Conservation (phyloP, 2,888 invertebrate species). For the Tachystola acroxantha region DNA sequence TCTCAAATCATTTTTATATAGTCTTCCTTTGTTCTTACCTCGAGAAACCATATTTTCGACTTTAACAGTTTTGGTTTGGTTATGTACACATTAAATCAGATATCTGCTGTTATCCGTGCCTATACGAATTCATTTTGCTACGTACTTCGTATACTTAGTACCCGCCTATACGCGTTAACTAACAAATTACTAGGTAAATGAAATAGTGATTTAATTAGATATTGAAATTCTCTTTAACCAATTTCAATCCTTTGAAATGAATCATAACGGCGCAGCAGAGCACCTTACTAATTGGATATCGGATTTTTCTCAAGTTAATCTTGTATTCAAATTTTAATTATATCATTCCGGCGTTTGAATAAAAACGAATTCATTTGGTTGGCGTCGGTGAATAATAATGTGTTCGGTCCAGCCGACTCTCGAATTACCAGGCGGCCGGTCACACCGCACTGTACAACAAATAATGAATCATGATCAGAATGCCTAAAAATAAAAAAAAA, state of each 20-base stretch:
- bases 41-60: too few species aligned
- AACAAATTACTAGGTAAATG: too few species aligned
- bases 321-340: slow-evolving; percentile 77
- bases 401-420: slow-evolving; percentile 40
- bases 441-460: slow-evolving; percentile 48
- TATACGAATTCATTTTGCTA: too few species aligned
- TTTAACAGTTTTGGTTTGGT: too few species aligned
- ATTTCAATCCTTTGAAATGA: slow-evolving; percentile 30
- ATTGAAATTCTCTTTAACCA: neutral
- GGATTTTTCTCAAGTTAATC: slow-evolving; percentile 69
- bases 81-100: too few species aligned
- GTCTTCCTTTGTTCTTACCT: too few species aligned
- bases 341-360: slow-evolving; percentile 73
- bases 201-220: neutral
- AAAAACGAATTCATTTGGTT: slow-evolving; percentile 70
- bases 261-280: slow-evolving; percentile 32
- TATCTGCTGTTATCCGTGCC: too few species aligned
- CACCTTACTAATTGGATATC: slow-evolving; percentile 54
- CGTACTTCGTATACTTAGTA: too few species aligned
- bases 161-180: too few species aligned
- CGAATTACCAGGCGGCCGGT: slow-evolving; percentile 40
- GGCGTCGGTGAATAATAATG: slow-evolving; percentile 69
- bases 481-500: too few species aligned
- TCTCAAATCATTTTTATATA: too few species aligned
- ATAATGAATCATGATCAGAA: too few species aligned